Evolutionary conservation across 2,797 vertebrate species (phyloP).

Genomic region (Pseudotriccus pelzelni): DNA sequence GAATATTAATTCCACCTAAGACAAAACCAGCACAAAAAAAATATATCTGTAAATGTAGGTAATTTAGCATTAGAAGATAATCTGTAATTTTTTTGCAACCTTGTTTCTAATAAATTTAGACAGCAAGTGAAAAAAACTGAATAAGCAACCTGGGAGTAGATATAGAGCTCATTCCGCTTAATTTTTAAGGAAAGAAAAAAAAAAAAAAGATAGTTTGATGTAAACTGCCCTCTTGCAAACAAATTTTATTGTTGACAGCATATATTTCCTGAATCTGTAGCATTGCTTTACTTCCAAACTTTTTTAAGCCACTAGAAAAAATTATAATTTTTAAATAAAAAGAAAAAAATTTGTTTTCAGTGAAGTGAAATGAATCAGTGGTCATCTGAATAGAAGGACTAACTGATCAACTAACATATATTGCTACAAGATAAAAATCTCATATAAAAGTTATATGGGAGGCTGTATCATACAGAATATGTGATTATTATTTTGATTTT

Average conservation of each 20-base stretch:
- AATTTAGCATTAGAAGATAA: not conserved
- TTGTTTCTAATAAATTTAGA: not conserved
- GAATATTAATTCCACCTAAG: not conserved
- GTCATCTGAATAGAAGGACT: not conserved
- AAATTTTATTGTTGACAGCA: not conserved
- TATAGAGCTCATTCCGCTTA: not conserved
- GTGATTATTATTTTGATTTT: not conserved
- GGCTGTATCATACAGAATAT: not conserved
- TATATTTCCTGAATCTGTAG: not conserved
- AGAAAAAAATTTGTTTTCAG: rapidly evolving
- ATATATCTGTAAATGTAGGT: not conserved
- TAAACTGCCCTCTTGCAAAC: not conserved
- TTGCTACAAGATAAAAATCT: not conserved
- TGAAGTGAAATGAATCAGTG: not conserved
- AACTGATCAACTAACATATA: not conserved
- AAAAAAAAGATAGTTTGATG: not conserved
- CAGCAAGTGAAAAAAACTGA: not conserved
- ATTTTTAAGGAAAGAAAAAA: rapidly evolving
- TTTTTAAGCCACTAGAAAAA: not conserved
- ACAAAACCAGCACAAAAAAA: not conserved
- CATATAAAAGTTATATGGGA: not conserved
- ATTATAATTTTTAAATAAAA: not conserved
- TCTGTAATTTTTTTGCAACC: not conserved
- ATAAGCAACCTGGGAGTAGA: not conserved
- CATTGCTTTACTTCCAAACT: not conserved